These are phyloP conservation scores for Drosophila pruinosa DNA, from an alignment of 1,140 invertebrate species.

Conservation along the genomic window DNA sequence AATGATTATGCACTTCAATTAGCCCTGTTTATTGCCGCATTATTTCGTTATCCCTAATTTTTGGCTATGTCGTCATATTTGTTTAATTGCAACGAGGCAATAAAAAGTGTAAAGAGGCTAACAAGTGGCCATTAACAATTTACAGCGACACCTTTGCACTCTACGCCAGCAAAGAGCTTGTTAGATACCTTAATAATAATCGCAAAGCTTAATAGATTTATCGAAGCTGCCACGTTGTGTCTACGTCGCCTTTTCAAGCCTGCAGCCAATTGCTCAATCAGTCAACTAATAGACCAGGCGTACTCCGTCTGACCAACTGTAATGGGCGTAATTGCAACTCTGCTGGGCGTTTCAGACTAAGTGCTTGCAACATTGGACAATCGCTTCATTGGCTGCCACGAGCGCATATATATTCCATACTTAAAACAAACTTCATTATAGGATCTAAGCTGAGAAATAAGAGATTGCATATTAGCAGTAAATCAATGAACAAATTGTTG, in stretches of 20 bases:
- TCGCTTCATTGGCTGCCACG: slow-evolving; percentile 53
- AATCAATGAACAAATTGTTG: too few relatives aligned
- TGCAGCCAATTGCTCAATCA: slow-evolving; percentile 62
- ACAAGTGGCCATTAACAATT: background rate
- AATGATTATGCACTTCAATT: slow-evolving; percentile 9
- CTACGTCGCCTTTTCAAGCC: slow-evolving; percentile 19
- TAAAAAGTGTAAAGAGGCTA: slow-evolving; percentile 3
- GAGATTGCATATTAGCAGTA: too few relatives aligned
- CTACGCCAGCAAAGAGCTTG: slow-evolving; percentile 12
- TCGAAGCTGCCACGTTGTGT: background rate
- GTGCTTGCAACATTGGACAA: slow-evolving; percentile 37
- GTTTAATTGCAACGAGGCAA: slow-evolving; percentile 15
- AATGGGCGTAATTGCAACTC: slow-evolving; percentile 48
- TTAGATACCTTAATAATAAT: slow-evolving; percentile 23
- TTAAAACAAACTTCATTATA: too few relatives aligned
- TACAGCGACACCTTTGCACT: background rate
- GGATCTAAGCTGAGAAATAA: too few relatives aligned
- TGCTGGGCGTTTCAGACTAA: slow-evolving; percentile 36
- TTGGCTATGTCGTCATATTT: background rate
- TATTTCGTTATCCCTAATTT: slow-evolving; percentile 11
- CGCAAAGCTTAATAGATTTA: slow-evolving; percentile 22
- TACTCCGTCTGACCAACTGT: slow-evolving; percentile 22
- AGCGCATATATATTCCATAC: background rate
- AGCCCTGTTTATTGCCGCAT: slow-evolving; percentile 20
- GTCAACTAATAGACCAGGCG: slow-evolving; percentile 51